Evolutionary conservation across 2,888 invertebrate species (phyloP).

Genomic region (Polymixis lichenea): DNA sequence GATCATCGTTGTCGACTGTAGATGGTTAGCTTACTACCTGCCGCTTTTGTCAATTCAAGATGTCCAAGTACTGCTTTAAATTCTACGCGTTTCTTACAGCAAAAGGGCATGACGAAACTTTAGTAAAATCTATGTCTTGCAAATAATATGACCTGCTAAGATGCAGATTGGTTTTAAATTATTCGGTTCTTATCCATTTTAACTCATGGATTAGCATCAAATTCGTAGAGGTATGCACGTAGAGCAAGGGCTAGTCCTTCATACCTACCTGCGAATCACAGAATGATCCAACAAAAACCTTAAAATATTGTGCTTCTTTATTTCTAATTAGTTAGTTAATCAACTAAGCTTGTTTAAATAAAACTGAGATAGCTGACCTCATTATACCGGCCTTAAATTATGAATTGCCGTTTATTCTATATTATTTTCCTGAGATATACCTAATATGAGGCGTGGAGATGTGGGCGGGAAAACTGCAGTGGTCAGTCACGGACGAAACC

Average conservation of each 20-base stretch:
- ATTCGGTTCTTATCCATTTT: slow-evolving; percentile 17
- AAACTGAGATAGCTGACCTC: slow-evolving; percentile 38
- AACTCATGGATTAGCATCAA: slow-evolving; percentile 11
- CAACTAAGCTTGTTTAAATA: slow-evolving; percentile 32
- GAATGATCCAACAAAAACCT: slow-evolving; percentile 29
- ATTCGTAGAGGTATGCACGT: slow-evolving; percentile 28
- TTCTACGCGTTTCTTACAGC: slow-evolving; percentile 33
- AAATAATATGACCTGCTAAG: slow-evolving; percentile 7
- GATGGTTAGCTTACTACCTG: slow-evolving; percentile 31
- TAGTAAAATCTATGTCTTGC: no score
- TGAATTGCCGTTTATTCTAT: background rate
- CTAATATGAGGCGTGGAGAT: background rate
- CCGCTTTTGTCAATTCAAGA: slow-evolving; percentile 39
- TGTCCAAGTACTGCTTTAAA: slow-evolving; percentile 42
- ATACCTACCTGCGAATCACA: slow-evolving; percentile 14
- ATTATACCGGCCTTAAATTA: slow-evolving; percentile 16
- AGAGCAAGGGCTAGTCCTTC: background rate
- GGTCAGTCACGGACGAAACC: slow-evolving; percentile 1
- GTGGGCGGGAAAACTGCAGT: slow-evolving; percentile 22
- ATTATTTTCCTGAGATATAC: background rate
- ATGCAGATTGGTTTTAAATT: slow-evolving; percentile 22
- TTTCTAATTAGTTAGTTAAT: slow-evolving; percentile 33
- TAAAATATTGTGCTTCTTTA: slow-evolving; percentile 19
- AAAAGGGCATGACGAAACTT: background rate
- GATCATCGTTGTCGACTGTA: slow-evolving; percentile 30